Conservation (phyloP, 37 sponge, comb jelly and placozoan genomes). For the Tethya wilhelma region DNA sequence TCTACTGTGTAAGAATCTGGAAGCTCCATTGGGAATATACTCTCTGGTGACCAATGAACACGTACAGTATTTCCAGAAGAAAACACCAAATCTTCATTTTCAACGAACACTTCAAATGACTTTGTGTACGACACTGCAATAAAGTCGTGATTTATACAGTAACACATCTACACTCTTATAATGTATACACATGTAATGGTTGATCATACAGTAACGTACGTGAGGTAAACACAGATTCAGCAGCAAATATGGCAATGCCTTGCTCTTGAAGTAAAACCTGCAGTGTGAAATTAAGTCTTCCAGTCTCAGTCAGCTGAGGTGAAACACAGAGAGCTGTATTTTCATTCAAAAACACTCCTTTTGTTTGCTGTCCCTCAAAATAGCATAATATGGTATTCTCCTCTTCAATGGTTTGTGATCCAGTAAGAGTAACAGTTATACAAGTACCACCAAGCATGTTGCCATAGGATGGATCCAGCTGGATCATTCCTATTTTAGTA, state of each 20-base stretch:
- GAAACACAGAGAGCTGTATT: slow-evolving; percentile 14
- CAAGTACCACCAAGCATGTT: slow-evolving; percentile 22
- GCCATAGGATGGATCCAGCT: slow-evolving; percentile 21
- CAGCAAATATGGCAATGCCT: neutral
- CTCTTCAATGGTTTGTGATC: neutral
- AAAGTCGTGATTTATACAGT: neutral
- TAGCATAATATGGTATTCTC: slow-evolving; percentile 7
- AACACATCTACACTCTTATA: neutral
- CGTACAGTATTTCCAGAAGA: neutral
- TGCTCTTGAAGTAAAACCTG: neutral
- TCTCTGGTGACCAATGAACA: slow-evolving; percentile 23
- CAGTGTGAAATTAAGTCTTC: slow-evolving; percentile 10
- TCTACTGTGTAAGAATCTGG: slow-evolving; percentile 17
- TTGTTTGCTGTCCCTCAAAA: slow-evolving; percentile 14
- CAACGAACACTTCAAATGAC: slow-evolving; percentile 10
- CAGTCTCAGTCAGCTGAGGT: slow-evolving; percentile 12
- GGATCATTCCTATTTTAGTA: slow-evolving; percentile 2
- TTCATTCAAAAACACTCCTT: slow-evolving; percentile 11
- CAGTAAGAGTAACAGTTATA: neutral
- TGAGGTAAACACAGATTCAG: slow-evolving; percentile 6
- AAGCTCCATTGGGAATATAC: slow-evolving; percentile 9
- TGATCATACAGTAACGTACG: slow-evolving; percentile 9
- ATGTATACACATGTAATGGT: neutral
- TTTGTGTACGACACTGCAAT: slow-evolving; percentile 19
- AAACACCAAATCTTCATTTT: slow-evolving; percentile 16